A percentile compares a stretch with the other conserved stretches of the same genome.
Conservation (phyloP, 1,140 invertebrate species). For the Penaeus chinensis region DNA sequence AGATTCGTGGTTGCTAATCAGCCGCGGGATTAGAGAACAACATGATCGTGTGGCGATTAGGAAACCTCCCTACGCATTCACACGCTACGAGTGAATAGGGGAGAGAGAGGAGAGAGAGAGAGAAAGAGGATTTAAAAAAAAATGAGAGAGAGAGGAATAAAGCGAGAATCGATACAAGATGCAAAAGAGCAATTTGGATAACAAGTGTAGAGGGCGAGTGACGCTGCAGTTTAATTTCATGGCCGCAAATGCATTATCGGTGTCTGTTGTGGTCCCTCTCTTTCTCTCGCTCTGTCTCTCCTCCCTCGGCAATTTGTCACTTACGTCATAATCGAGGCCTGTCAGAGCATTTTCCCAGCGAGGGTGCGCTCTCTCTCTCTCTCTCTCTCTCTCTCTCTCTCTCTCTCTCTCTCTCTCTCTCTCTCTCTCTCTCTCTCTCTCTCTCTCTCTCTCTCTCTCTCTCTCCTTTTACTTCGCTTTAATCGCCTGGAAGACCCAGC, state of each 20-base stretch:
- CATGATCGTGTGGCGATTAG: too few species aligned
- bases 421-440: too few species aligned
- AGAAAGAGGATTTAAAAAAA: neutral
- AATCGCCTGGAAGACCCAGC: neutral
- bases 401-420: neutral
- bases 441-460: neutral
- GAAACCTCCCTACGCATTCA: too few species aligned
- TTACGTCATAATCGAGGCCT: slow-evolving; percentile 47
- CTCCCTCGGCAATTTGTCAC: slow-evolving; percentile 48
- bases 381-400: neutral
- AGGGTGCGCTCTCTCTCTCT: neutral
- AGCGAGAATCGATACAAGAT: neutral
- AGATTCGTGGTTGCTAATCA: too few species aligned
- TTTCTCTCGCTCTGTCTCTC: neutral
- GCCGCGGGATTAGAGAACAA: too few species aligned
- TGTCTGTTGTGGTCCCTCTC: slow-evolving; percentile 28
- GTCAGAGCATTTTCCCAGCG: slow-evolving; percentile 36
- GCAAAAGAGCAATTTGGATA: too few species aligned
- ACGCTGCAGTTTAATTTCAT: slow-evolving; percentile 54
- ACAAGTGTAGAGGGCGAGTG: neutral
- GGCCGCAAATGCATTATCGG: slow-evolving; percentile 55
- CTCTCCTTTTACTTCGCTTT: too few species aligned
- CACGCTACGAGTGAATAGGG: too few species aligned
- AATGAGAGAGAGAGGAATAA: slow-evolving; percentile 17
- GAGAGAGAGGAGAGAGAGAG: slow-evolving; percentile 1